Base-by-base conservation (phyloP, 2,888 invertebrate species). In the Creontiades dilutus region DNA sequence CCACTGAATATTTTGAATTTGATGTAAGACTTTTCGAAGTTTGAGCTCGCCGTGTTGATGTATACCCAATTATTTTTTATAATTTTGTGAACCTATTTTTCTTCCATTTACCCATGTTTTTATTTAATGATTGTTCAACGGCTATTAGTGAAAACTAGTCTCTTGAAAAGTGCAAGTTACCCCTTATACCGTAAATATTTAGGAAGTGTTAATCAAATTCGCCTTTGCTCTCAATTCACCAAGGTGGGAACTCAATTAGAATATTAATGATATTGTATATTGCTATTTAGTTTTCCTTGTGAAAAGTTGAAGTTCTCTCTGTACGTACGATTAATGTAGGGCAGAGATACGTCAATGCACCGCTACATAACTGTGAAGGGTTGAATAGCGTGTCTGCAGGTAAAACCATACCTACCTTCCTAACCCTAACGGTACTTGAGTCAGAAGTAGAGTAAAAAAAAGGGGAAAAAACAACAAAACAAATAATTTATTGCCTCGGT, bases 391-490 rank as follows among this genome's bases (percentile, higher is more conserved):
- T 68, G 68, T 23, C 68, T 5, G 68, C 68, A 68, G 68, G 68
- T 68, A 68, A 23, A 68, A 27, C 78, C 78, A 78, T 78, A 37
- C 78, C 78, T 37, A 37, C 37, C 37, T 37, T 37, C 37, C 37
- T 37, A 37, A 37, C 37, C 37, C 37, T 78, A 78, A 78, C 78
- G 78, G 78, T 78, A 78, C 78, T 78, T 11, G 68, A 16, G 46
- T 47, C 78, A 78, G 47, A 78, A 37, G 68, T 68, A 23, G 47
- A 78, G 78, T 46, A 78, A 78, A 16, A 78, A 78, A 78, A 78
- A 78, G 19, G 16, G 16, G 46, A 16, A 78, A 19, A 78, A 78
- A 78, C 23, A 78, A 78, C 76, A 76, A 76, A 76, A 19, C 9
- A 28, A n/a, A 47, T 78, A 78, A 78, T 78, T 46, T 46, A 78